Evolutionary conservation across 1,140 invertebrate species (phyloP), one percentile per base, ranked within the genome.

Genomic region (Helicoverpa armigera): DNA sequence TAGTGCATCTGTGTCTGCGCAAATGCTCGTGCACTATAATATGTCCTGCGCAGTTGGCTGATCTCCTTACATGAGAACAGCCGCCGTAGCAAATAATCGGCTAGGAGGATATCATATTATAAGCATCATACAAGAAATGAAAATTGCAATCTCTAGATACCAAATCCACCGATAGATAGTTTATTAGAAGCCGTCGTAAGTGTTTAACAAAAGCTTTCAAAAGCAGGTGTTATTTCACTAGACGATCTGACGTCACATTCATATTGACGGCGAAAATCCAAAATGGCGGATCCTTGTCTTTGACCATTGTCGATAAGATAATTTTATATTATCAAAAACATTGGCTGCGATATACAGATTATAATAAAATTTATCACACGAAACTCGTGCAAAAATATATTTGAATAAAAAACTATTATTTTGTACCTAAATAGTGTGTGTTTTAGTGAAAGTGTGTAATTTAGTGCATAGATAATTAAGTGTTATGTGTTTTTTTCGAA

Each of bases 221-320:
- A 43, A 43, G 4, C n/a, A 56, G n/a, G 2, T n/a, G 11, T 18
- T 2, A 9, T 10, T 18, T 10, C 13, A 60, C 16, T 9, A 18
- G 54, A 56, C 31, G 11, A 43, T n/a, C 16, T 69, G n/a, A 69
- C 65, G 65, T 69, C 43, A 50, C 10, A 69, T 69, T 50, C 43
- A 69, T 5, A 50, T 48, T 67, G 35, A 67, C 31, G 63, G 43
- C 16, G 16, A 69, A n/a, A 23, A 69, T 69, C 16, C 65, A 69
- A 69, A 12, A 69, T 69, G 65, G 65, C 65, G n/a, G 1, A 50
- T 50, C 65, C 43, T 69, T 69, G 65, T 69, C 43, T 50, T 69
- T 69, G 65, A 50, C 65, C 65, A 16, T 48, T 2, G n/a, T 11
- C 10, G 65, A 69, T 69, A 50, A 69, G 65, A 69, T 69, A 65